These are phyloP conservation scores for Hestina assimilis DNA, from an alignment of 1,140 invertebrate species.

Conservation along the genomic window DNA sequence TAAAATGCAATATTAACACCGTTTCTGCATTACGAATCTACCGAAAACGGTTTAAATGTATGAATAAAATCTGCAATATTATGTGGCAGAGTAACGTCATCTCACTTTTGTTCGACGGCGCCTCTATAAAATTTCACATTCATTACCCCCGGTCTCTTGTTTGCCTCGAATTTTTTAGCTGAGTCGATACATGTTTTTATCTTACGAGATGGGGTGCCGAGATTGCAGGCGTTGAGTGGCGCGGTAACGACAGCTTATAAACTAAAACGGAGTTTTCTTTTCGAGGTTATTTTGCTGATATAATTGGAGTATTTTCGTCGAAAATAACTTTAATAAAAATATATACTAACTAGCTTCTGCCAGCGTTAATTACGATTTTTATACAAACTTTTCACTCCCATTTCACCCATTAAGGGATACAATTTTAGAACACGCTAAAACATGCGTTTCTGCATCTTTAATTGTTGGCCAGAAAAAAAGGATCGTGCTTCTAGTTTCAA, in stretches of 20 bases:
- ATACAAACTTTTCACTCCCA: no score
- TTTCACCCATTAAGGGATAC: no score
- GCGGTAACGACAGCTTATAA: conserved; percentile 49
- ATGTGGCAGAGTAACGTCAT: conserved; percentile 53
- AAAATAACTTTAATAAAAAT: not conserved
- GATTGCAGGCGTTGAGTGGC: conserved; percentile 59
- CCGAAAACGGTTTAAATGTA: conserved; percentile 51
- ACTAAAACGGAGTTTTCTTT: conserved; percentile 31
- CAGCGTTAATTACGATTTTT: no score
- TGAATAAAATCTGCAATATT: conserved; percentile 60
- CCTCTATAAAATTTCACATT: conserved; percentile 60
- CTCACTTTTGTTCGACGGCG: conserved; percentile 51
- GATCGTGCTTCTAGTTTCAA: no score
- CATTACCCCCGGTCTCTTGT: conserved; percentile 54
- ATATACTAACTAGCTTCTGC: no score
- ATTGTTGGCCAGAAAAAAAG: no score
- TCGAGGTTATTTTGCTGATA: not conserved
- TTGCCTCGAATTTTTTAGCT: conserved; percentile 58
- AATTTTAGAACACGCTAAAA: no score
- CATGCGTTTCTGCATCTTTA: no score
- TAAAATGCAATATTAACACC: conserved; percentile 70
- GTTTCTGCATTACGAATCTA: conserved; percentile 60
- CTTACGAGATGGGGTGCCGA: conserved; percentile 60
- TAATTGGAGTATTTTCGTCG: not conserved
- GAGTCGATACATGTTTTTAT: conserved; percentile 55